Base-by-base conservation (phyloP, 1,140 invertebrate species). In the Lethocerus indicus region DNA sequence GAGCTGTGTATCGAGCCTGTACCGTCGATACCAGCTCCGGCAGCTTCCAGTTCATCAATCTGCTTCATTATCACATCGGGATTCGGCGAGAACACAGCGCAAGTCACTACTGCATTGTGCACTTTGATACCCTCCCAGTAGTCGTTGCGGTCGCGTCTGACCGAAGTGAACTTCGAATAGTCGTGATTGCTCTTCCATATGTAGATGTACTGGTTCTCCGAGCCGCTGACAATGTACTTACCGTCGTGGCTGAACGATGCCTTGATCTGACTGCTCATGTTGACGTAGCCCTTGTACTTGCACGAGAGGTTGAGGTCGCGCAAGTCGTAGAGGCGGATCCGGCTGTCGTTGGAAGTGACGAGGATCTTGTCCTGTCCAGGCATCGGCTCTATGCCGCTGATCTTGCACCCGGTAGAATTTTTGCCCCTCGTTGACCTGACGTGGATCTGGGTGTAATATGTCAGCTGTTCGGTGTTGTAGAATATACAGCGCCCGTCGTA, bases 111-210 rank as follows among this genome's bases (percentile, higher is more conserved):
- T 1, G 89, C 89, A 67, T 89, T 92, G 62, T 97, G 91, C 25
- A 90, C 91, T 71, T 95, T 93, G 29, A 98, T 91, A 1, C 90
- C 87, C 67, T 98, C 94, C 91, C 92, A 98, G 64, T 89, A 96
- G 61, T 91, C 85, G 64, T 98, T 98, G 14, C 94, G 69, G 66
- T 98, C 93, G 50, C 93, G 70, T 50, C 94, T 66, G 0, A 92
- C 90, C 14, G 91, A 94, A 23, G 87, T 84, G 60, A 96, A 90
- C 66, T 95, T 94, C 2, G 89, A 83, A 61, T 92, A 93, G 61
- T 97, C 92, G 58, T 96, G 89, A 62, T 90, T 83, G 0, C 90
- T 95, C 64, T 85, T 91, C 93, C 92, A 97, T 37, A 97, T 84
- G 60, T 96, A 97, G 55, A 97, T 88, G 64, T 87, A 95, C 59